Base-by-base conservation (phyloP, 2,888 invertebrate genomes). In the Emmelina monodactyla region DNA sequence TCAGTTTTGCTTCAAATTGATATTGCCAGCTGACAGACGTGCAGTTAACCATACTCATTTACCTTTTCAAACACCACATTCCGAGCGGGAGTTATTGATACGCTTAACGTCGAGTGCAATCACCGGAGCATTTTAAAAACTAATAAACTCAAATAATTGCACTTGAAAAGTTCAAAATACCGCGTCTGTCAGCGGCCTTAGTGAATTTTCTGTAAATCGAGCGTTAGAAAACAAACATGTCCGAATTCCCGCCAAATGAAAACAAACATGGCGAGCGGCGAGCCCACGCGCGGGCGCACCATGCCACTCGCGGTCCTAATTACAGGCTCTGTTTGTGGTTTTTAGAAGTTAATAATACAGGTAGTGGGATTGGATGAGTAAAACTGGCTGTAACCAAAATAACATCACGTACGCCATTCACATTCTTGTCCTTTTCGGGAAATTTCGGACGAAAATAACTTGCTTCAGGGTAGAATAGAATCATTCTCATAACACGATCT, bases 151-250 rank as follows among this genome's bases (percentile, higher is more conserved):
- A 43, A 52, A 56, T 46, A 40, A 44, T 54, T 60, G 51, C 54
- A 52, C 42, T 53, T 44, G 43, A 48, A 39, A 42, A 25, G 42
- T 50, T 48, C 45, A 46, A 51, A 59, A 62, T 51, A 68, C 56
- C 58, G 52, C 39, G 48, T 63, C 65, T 66, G 58, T 78, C 72
- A 73, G 63, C 73, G 69, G 32, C 30, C 44, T 41, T 57, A 68
- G 68, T 63, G 69, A 65, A 78, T 76, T 67, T 71, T 60, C 67
- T 56, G 55, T 68, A 69, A 70, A 71, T 70, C 51, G 63, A 58
- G 52, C 51, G 50, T 59, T 53, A 47, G 49, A 59, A 70, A 72
- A 71, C 62, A 76, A 75, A 73, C 64, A 69, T 44, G 58, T 57
- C 53, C 45, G 51, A 56, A 55, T 60, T 58, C 58, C 51, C 47